phyloP scores from a whole-genome alignment of 2,797 vertebrate species.

The Crax fasciolata region DNA sequence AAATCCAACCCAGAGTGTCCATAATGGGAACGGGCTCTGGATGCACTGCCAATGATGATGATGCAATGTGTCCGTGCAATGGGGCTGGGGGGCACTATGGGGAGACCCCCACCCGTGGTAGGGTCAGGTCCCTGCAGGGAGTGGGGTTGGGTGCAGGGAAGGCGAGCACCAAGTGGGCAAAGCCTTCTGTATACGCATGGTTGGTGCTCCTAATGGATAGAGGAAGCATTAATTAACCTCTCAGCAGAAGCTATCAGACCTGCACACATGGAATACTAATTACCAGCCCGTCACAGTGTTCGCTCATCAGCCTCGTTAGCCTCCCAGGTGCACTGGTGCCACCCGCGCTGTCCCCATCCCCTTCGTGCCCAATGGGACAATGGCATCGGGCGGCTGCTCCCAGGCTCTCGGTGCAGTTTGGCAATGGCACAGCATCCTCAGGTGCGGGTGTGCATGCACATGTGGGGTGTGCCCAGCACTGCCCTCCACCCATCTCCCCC shows the following conservation, averaged over 20 bases:
- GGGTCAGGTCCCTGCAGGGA: background rate
- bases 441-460: background rate
- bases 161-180: rapidly evolving
- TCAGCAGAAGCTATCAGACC: background rate
- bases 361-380: background rate
- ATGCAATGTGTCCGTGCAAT: background rate
- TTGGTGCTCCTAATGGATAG: background rate
- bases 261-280: background rate
- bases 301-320: background rate
- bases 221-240: background rate
- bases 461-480: background rate
- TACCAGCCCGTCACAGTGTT: background rate
- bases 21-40: background rate
- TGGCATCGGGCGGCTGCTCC: background rate
- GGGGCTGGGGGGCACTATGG: background rate
- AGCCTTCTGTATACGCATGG: background rate
- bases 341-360: rapidly evolving
- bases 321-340: background rate
- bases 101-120: background rate
- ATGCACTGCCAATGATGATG: rapidly evolving
- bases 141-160: too few species aligned
- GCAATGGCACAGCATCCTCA: background rate
- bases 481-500: constrained; percentile 46
- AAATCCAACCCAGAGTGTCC: background rate
- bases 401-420: background rate